A percentile compares a stretch with the other conserved stretches of the same genome.
Conservation (phyloP, 1,140 invertebrate species). For the Riptortus pedestris region DNA sequence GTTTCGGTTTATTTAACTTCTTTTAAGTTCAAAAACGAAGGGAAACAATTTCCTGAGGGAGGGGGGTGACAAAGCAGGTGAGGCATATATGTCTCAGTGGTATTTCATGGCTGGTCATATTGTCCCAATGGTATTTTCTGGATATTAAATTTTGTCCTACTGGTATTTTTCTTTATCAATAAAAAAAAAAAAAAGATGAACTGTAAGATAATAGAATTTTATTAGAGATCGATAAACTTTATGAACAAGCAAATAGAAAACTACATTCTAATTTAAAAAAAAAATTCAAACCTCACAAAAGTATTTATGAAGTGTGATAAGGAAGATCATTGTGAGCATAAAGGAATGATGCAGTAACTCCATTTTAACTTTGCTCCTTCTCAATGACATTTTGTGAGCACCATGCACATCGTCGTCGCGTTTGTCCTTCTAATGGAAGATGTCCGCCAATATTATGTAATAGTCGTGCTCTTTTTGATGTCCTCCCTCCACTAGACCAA, state of each 20-base stretch:
- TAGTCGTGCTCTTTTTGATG: not conserved
- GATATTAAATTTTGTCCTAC: not conserved
- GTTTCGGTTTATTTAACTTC: no score
- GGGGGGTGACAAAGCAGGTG: not conserved
- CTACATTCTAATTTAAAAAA: no score
- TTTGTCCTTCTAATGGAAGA: not conserved
- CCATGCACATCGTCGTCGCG: no score
- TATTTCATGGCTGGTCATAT: not conserved
- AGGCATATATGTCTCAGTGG: not conserved
- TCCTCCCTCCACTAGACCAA: not conserved
- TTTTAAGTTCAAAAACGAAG: not conserved
- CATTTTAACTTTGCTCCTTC: no score
- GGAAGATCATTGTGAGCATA: no score
- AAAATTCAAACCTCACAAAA: no score
- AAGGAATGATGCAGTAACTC: no score
- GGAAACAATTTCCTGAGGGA: not conserved
- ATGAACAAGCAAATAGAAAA: no score
- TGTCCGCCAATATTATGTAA: not conserved
- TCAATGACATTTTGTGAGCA: no score
- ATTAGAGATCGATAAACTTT: no score
- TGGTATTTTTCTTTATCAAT: not conserved
- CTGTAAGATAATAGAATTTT: no score
- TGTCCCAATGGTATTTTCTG: not conserved
- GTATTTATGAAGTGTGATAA: no score
- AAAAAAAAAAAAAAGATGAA: not conserved